These are phyloP conservation scores for Brachypteracias leptosomus DNA, from an alignment of 2,113 vertebrate species.

Conservation along the genomic window DNA sequence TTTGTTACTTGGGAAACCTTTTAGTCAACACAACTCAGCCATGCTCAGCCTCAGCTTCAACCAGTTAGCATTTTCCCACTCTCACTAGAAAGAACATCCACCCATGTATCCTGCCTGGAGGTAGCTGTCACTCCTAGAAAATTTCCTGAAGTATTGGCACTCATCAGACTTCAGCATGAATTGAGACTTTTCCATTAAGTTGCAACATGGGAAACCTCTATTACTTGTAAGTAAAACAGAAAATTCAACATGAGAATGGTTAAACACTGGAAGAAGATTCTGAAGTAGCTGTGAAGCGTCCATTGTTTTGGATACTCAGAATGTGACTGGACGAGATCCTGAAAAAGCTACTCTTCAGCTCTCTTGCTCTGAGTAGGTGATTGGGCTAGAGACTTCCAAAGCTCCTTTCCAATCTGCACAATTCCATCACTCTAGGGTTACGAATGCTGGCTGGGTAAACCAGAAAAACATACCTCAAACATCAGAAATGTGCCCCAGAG, in stretches of 20 bases:
- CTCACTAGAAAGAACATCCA: background rate
- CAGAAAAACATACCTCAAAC: background rate
- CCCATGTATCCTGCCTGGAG: background rate
- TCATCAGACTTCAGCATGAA: background rate
- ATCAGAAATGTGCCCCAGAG: background rate
- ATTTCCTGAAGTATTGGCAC: background rate
- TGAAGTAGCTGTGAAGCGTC: background rate
- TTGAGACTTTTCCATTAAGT: background rate
- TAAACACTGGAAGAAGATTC: background rate
- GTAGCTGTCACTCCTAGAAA: background rate
- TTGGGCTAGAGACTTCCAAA: background rate
- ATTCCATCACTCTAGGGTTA: background rate
- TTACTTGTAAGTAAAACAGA: background rate
- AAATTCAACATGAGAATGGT: background rate
- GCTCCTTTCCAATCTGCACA: background rate
- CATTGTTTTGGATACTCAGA: background rate
- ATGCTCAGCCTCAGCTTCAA: background rate
- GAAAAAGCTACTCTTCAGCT: background rate
- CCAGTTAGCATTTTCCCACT: background rate
- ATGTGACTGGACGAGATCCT: background rate
- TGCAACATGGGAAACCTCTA: background rate
- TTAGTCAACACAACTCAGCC: background rate
- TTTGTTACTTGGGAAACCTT: background rate
- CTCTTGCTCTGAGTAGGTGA: background rate
- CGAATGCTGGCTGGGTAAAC: background rate